Conservation (phyloP, 2,888 invertebrate genomes). For the Helicoverpa assulta region DNA sequence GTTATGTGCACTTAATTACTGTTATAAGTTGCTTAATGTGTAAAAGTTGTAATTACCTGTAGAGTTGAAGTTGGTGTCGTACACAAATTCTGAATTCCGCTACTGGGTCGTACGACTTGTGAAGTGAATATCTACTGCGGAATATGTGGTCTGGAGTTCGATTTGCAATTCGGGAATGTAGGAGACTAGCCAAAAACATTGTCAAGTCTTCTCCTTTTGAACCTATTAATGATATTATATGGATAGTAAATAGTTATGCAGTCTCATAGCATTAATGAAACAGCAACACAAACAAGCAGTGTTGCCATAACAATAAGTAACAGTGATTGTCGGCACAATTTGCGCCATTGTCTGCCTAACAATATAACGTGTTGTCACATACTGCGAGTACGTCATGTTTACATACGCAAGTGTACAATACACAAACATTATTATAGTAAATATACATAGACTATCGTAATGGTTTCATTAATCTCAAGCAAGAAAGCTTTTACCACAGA, state of each 20-base stretch:
- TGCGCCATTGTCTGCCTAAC: constrained; percentile 24
- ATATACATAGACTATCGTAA: too few relatives aligned
- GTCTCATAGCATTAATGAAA: background rate
- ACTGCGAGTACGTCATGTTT: constrained; percentile 7
- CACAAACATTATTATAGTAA: background rate
- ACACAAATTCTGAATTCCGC: background rate
- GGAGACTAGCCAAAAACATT: too few relatives aligned
- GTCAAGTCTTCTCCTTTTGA: background rate
- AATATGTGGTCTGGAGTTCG: too few relatives aligned
- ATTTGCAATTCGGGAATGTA: too few relatives aligned
- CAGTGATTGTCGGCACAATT: constrained; percentile 35
- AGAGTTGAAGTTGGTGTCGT: background rate
- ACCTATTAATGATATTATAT: too few relatives aligned
- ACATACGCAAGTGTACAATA: background rate
- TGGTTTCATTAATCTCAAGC: too few relatives aligned
- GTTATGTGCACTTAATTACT: background rate
- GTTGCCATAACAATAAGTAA: constrained; percentile 7
- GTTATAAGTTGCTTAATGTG: background rate
- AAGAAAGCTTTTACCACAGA: too few relatives aligned
- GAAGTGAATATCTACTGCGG: too few relatives aligned
- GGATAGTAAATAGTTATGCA: too few relatives aligned
- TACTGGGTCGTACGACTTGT: too few relatives aligned
- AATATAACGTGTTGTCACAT: constrained; percentile 21
- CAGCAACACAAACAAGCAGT: constrained; percentile 3
- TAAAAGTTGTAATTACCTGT: constrained; percentile 1